These are phyloP conservation scores for Tamias sibiricus DNA, from an alignment of 2,113 vertebrate genomes.

Conservation along the genomic window DNA sequence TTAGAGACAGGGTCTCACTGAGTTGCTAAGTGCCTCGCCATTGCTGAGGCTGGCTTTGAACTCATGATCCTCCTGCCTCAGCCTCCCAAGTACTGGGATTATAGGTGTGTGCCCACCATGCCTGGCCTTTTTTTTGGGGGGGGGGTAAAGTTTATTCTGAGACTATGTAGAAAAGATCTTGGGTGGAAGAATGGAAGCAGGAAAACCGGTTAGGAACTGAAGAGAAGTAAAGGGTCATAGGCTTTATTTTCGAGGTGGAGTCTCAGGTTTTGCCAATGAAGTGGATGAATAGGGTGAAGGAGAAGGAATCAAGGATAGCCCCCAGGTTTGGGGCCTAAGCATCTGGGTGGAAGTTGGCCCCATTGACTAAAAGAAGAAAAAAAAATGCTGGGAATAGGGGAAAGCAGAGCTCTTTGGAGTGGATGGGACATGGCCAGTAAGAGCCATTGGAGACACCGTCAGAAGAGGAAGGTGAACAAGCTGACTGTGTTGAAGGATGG, in stretches of 20 bases:
- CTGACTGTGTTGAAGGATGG: not conserved
- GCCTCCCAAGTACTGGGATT: too few species aligned
- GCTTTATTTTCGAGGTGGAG: not conserved
- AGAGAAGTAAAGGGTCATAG: not conserved
- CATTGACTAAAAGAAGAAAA: not conserved
- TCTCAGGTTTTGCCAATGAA: not conserved
- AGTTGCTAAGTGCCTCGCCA: too few species aligned
- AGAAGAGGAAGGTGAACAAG: not conserved
- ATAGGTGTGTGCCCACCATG: too few species aligned
- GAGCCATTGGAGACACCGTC: not conserved
- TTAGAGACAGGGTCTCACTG: too few species aligned
- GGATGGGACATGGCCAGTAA: too few species aligned
- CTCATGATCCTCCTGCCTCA: too few species aligned
- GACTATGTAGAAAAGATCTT: not conserved
- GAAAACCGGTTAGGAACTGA: not conserved
- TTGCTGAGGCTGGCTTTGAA: too few species aligned
- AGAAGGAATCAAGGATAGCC: not conserved
- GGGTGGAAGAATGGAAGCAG: not conserved
- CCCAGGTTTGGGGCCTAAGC: not conserved
- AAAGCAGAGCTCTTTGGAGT: not conserved
- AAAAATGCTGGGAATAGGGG: too few species aligned
- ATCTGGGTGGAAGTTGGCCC: not conserved
- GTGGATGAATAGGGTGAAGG: not conserved
- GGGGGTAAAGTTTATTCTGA: not conserved
- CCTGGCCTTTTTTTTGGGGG: too few species aligned